These are phyloP conservation scores for Buceros bicornis DNA, from an alignment of 2,797 vertebrate genomes.

Conservation along the genomic window DNA sequence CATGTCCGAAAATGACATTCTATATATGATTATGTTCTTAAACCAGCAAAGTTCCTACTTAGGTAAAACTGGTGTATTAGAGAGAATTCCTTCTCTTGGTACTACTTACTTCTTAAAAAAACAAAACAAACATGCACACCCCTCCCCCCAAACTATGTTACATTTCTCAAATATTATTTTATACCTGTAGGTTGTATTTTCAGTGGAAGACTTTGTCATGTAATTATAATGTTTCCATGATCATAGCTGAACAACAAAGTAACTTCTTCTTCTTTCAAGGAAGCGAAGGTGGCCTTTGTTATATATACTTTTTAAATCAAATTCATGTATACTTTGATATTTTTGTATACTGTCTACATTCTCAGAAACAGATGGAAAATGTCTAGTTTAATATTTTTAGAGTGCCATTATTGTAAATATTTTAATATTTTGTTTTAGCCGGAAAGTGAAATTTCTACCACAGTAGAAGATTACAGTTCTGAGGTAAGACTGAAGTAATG, in stretches of 20 bases:
- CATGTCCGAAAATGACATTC: background rate
- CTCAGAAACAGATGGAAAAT: slow-evolving; percentile 9
- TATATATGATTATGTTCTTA: background rate
- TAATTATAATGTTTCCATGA: background rate
- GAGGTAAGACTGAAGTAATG: slow-evolving; percentile 86
- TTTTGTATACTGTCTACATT: background rate
- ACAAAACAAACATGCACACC: too few relatives aligned
- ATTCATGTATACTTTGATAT: background rate
- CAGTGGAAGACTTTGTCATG: background rate
- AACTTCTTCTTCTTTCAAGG: background rate
- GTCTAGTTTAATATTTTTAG: background rate
- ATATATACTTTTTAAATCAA: background rate
- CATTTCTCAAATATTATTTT: background rate
- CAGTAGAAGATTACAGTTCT: slow-evolving; percentile 94
- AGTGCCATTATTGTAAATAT: slow-evolving; percentile 39
- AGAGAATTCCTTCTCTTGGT: background rate
- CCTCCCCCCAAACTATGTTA: background rate
- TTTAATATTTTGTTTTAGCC: slow-evolving; percentile 84
- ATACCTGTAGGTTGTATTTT: background rate
- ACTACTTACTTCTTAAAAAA: background rate
- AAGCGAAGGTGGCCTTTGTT: background rate
- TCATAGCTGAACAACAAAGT: background rate
- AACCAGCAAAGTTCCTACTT: background rate
- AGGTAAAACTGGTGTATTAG: background rate
- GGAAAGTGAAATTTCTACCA: slow-evolving; percentile 93